Evolutionary conservation across 2,797 vertebrate species (phyloP), one percentile per base, ranked within the genome.

Genomic region (Buphagus erythrorhynchus): DNA sequence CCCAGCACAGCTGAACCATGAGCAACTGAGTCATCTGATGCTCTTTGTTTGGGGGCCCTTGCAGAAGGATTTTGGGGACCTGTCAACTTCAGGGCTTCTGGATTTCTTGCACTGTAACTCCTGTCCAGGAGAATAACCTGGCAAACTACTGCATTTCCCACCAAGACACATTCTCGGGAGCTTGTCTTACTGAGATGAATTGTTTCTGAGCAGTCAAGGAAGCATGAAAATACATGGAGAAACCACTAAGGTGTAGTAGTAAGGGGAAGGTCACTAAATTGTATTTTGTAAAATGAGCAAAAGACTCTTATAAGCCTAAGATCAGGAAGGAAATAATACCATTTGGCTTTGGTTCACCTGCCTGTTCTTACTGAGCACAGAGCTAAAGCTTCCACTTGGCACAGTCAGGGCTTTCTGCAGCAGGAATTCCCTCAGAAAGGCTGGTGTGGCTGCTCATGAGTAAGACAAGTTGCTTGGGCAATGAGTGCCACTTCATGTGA

Each of bases 291-390:
- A 90, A 90, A 63, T 46, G 38, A 84, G 82, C 35, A 59, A 63
- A 90, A 93, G 21, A 25, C 38, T 90, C 21, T 78, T 49, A 35
- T 78, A 84, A 77, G 61, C 35, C 52, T 38, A 24, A 77, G 43
- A 55, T 86, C 45, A 46, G 88, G 90, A 88, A 93, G 38, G 42
- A 86, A 90, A 35, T 84, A 68, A 68, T 28, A 81, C 29, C n/a
- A 16, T 46, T 88, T 92, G 83, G 88, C 68, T 61, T 35, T 26
- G 16, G 16, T 88, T 93, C 68, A 74, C 36, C 65, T 73, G 28
- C 22, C 0, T 0, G 25, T 38, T 84, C 69, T 81, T 68, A 46
- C 24, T 21, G n/a, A 72, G 38, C 36, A 55, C 57, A n/a, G 71
- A 79, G 48, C 43, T 88, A 59, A 71, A 86, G 65, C 59, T 76